phyloP scores from a whole-genome alignment of 2,113 vertebrate species.

The Hepsetus odoe region DNA sequence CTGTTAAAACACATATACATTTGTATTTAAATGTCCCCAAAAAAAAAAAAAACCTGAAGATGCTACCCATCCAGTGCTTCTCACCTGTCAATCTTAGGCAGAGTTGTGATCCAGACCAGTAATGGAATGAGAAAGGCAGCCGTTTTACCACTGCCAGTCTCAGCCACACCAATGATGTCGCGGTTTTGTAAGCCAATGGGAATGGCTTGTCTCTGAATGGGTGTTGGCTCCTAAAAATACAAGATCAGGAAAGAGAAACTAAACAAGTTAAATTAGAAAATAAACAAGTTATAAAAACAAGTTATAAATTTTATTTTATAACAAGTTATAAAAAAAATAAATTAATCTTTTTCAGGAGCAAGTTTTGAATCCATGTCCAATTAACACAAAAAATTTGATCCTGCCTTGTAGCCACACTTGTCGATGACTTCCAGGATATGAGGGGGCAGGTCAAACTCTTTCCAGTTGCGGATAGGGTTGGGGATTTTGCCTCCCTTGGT shows the following conservation, averaged over 20 bases:
- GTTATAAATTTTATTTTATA: background rate
- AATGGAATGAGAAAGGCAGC: conserved; percentile 96
- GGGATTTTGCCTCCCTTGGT: conserved; percentile 98
- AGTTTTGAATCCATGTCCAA: too few species aligned
- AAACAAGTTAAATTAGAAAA: background rate
- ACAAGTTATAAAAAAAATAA: too few species aligned
- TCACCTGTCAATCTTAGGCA: conserved; percentile 95
- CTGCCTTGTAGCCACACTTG: conserved; percentile 97
- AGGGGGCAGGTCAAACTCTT: conserved; percentile 89
- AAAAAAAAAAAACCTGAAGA: background rate
- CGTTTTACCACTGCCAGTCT: conserved; percentile 96
- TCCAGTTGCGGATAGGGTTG: conserved; percentile 98
- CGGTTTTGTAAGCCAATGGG: conserved; percentile 97
- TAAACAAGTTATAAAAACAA: background rate
- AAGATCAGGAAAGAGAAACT: background rate
- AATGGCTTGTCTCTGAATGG: conserved; percentile 97
- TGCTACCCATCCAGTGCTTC: background rate
- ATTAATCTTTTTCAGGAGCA: too few species aligned
- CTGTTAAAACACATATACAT: conserved; percentile 67
- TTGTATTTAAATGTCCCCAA: too few species aligned
- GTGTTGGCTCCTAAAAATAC: conserved; percentile 86
- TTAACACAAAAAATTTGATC: background rate
- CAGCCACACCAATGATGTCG: conserved; percentile 97
- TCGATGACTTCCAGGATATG: conserved; percentile 98
- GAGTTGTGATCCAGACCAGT: conserved; percentile 96